Percentiles rank a stretch among this genome's conserved stretches.
Conservation (phyloP, 1,140 invertebrate genomes). For the Drosophila orosa region DNA sequence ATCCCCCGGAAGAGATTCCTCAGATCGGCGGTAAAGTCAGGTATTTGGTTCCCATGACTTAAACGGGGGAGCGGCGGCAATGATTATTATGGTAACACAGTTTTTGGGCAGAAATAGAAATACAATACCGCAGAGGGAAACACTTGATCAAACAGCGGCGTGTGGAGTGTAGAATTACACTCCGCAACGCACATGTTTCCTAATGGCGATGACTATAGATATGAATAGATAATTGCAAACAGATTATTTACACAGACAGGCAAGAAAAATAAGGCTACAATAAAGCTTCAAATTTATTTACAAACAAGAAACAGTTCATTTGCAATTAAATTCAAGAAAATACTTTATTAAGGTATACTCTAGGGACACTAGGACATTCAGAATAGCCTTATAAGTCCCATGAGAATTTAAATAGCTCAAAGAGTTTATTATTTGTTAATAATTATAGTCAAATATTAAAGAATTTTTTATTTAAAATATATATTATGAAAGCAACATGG, state of each 20-base stretch:
- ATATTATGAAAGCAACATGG: not conserved
- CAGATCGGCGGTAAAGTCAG: slow-evolving; percentile 9
- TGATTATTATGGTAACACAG: slow-evolving; percentile 37
- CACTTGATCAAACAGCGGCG: slow-evolving; percentile 35
- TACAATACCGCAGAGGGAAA: slow-evolving; percentile 29
- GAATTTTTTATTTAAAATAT: not conserved
- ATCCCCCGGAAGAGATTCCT: slow-evolving; percentile 15
- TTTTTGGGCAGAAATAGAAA: slow-evolving; percentile 39
- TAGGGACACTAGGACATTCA: too few species aligned
- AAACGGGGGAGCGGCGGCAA: not conserved
- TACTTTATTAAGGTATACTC: too few species aligned
- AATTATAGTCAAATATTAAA: not conserved
- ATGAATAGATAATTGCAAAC: not conserved
- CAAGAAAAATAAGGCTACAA: not conserved
- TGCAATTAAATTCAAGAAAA: too few species aligned
- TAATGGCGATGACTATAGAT: slow-evolving; percentile 4
- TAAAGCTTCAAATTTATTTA: too few species aligned
- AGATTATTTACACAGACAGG: not conserved
- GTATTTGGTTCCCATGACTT: slow-evolving; percentile 47
- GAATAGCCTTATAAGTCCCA: too few species aligned
- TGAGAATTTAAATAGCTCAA: too few species aligned
- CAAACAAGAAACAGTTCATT: too few species aligned
- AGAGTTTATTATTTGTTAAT: not conserved
- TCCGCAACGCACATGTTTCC: not conserved
- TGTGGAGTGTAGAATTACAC: slow-evolving; percentile 19